Evolutionary conservation across 2,888 invertebrate species (phyloP).

Genomic region (Pseudeuparius sepicola): DNA sequence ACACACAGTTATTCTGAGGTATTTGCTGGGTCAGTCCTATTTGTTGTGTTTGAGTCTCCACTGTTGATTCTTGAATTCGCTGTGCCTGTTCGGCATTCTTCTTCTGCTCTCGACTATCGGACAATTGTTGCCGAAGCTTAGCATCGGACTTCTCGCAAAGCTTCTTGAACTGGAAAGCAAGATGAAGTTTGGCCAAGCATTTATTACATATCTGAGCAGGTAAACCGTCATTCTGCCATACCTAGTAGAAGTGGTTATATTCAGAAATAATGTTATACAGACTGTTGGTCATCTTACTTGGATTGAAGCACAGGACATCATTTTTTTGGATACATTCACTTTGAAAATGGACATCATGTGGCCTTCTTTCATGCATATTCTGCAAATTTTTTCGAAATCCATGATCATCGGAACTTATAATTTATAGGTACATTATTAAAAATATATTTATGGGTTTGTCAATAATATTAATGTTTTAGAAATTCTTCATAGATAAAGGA

Average conservation of each 20-base stretch:
- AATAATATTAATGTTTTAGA: too few species aligned
- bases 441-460: too few species aligned
- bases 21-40: too few species aligned
- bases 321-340: constrained; percentile 40
- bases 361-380: constrained; percentile 38
- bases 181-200: constrained; percentile 40
- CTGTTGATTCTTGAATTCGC: too few species aligned
- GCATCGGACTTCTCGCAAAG: constrained; percentile 41
- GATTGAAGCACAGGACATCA: constrained; percentile 40
- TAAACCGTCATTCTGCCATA: constrained; percentile 41
- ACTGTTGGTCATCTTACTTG: constrained; percentile 33
- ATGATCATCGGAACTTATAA: too few species aligned
- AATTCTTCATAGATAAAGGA: too few species aligned
- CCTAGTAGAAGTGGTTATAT: constrained; percentile 33
- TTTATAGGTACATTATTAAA: too few species aligned
- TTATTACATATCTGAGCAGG: constrained; percentile 41
- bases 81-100: too few species aligned
- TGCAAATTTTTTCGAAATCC: constrained; percentile 38
- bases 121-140: constrained; percentile 35
- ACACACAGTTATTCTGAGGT: too few species aligned
- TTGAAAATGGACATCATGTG: constrained; percentile 40
- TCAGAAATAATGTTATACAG: too few species aligned
- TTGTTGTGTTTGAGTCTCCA: too few species aligned
- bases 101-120: too few species aligned
- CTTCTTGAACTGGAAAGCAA: constrained; percentile 41